A percentile compares a stretch with the other conserved stretches of the same genome.
These are phyloP conservation scores for Agrenia bidenticulata DNA, from an alignment of 2,888 invertebrate species.

Conservation along the genomic window DNA sequence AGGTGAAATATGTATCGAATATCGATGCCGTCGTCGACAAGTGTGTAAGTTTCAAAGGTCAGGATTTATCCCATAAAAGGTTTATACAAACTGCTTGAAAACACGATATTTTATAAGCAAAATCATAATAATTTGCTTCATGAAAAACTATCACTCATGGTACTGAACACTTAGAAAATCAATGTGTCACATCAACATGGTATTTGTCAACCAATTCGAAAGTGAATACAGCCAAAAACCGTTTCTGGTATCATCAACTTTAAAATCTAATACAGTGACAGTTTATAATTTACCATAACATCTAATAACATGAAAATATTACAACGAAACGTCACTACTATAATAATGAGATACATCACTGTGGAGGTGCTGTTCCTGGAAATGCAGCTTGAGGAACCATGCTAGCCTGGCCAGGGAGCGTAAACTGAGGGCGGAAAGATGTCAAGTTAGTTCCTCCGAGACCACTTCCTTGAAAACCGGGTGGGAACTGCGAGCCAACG, in stretches of 20 bases:
- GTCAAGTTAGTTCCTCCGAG: slow-evolving; percentile 79
- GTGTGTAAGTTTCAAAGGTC: too few relatives aligned
- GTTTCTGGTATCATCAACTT: not conserved
- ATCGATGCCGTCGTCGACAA: too few relatives aligned
- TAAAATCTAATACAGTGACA: not conserved
- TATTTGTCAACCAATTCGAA: too few relatives aligned
- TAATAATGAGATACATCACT: slow-evolving; percentile 28
- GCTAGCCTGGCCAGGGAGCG: slow-evolving; percentile 60
- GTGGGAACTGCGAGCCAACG: slow-evolving; percentile 80
- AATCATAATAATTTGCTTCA: too few relatives aligned
- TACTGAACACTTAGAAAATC: not conserved
- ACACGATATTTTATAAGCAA: too few relatives aligned
- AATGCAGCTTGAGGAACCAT: slow-evolving; percentile 53
- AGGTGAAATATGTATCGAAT: too few relatives aligned
- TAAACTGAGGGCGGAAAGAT: slow-evolving; percentile 87
- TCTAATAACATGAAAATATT: not conserved
- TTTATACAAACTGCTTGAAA: too few relatives aligned
- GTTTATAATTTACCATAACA: slow-evolving; percentile 2
- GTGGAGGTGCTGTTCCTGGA: slow-evolving; percentile 52
- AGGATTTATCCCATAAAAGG: too few relatives aligned
- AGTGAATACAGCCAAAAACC: not conserved
- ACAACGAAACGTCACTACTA: not conserved
- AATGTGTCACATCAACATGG: too few relatives aligned
- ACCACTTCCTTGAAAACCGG: slow-evolving; percentile 74
- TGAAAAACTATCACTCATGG: too few relatives aligned